These are phyloP conservation scores for Linnaemya tessellans DNA, from an alignment of 2,888 invertebrate genomes.

Conservation along the genomic window DNA sequence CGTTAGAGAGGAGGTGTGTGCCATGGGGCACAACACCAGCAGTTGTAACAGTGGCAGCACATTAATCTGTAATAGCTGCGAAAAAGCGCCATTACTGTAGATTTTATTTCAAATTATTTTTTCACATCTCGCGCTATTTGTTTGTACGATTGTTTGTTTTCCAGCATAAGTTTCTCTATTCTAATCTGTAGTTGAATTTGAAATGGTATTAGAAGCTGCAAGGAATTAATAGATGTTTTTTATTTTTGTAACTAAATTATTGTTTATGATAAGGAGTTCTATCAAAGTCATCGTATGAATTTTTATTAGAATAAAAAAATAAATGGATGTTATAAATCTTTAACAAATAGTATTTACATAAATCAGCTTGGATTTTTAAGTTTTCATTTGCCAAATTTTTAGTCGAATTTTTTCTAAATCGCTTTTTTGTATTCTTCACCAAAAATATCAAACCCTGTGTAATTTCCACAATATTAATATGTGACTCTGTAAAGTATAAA, in stretches of 20 bases:
- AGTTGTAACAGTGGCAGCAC: slow-evolving; percentile 48
- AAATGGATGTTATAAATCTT: slow-evolving; percentile 38
- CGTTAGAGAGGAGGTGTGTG: neutral
- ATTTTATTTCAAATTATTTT: slow-evolving; percentile 56
- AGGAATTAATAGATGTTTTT: slow-evolving; percentile 51
- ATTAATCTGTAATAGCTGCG: slow-evolving; percentile 64
- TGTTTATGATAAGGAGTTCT: slow-evolving; percentile 28
- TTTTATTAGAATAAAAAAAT: too few species aligned
- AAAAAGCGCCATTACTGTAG: slow-evolving; percentile 61
- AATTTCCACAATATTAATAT: too few species aligned
- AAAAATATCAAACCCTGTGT: too few species aligned
- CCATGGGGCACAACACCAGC: neutral
- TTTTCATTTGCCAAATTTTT: neutral
- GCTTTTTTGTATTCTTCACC: too few species aligned
- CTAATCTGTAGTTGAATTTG: slow-evolving; percentile 55
- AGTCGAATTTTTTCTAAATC: neutral
- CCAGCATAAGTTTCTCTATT: slow-evolving; percentile 38
- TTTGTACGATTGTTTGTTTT: slow-evolving; percentile 16
- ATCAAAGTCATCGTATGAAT: too few species aligned
- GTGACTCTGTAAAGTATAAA: too few species aligned
- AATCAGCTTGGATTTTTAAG: slow-evolving; percentile 11
- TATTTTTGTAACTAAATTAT: slow-evolving; percentile 40
- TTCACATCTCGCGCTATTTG: neutral
- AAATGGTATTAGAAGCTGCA: slow-evolving; percentile 67
- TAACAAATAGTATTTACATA: slow-evolving; percentile 25